These are phyloP conservation scores for Scaptomyza montana DNA, from an alignment of 1,140 invertebrate genomes.

Conservation along the genomic window DNA sequence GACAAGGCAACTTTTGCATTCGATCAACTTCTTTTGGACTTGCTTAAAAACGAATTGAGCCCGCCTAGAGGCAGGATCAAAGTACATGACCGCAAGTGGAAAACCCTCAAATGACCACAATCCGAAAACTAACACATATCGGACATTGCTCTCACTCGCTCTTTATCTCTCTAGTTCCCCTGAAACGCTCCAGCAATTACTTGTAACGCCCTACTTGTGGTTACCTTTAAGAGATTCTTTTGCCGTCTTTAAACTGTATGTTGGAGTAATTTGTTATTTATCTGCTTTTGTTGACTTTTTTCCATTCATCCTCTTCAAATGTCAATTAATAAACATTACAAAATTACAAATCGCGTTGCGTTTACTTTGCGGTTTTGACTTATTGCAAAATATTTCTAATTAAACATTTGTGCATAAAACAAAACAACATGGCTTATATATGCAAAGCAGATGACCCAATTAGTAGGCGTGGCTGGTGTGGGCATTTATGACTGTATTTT, in stretches of 20 bases:
- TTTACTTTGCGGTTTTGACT: slow-evolving; percentile 59
- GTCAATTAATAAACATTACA: slow-evolving; percentile 65
- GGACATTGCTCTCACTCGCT: background rate
- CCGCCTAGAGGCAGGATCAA: background rate
- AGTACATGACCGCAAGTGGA: slow-evolving; percentile 62
- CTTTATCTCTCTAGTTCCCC: background rate
- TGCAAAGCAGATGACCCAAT: slow-evolving; percentile 34
- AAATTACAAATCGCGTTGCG: slow-evolving; percentile 49
- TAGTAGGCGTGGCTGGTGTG: slow-evolving; percentile 23
- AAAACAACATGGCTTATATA: slow-evolving; percentile 52
- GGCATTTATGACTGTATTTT: slow-evolving; percentile 20
- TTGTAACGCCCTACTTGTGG: slow-evolving; percentile 25
- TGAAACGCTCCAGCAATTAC: slow-evolving; percentile 15
- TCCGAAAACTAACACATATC: slow-evolving; percentile 12
- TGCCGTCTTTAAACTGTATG: slow-evolving; percentile 1
- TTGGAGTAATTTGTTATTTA: slow-evolving; percentile 1
- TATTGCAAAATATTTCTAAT: slow-evolving; percentile 53
- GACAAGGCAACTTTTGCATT: slow-evolving; percentile 34
- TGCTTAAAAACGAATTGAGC: slow-evolving; percentile 72
- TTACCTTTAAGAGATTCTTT: slow-evolving; percentile 29
- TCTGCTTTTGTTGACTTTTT: slow-evolving; percentile 9
- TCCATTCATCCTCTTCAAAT: background rate
- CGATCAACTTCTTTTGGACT: slow-evolving; percentile 53
- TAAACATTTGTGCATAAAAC: slow-evolving; percentile 54
- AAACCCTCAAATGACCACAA: slow-evolving; percentile 32